Base-by-base conservation (phyloP, 2,888 invertebrate species). In the Omphaloscelis lunosa region DNA sequence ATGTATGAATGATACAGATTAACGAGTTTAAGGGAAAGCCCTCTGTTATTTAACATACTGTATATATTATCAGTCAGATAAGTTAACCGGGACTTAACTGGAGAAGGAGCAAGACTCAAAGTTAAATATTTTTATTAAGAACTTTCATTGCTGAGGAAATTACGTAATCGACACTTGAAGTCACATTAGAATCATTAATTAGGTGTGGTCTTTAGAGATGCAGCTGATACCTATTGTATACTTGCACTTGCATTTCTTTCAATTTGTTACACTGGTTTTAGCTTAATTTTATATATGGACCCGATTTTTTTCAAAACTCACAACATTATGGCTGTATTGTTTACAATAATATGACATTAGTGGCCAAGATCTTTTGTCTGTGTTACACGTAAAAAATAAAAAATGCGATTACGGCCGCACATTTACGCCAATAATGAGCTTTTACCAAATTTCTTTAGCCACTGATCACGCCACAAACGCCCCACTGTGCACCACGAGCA, bases 351-450 rank as follows among this genome's bases (percentile, higher is more conserved):
- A 58, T 56, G 71, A 82, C 83, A 88, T 88, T 88, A 88, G 84
- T 83, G 67, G 69, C 62, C 53, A 56, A 77, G n/a, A 23, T 62
- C 29, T 11, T 77, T 86, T 87, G 88, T 86, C 62, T 56, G 53
- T 51, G 68, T 1, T 48, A 66, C 11, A 15, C 65, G 48, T 63
- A 67, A 87, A 87, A 86, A 87, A 87, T 63, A 79, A 75, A 86
- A 88, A 92, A 91, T 83, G 68, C 86, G 83, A 88, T 89, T 86
- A 86, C 65, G 84, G 85, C 90, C 83, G 74, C 86, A 88, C 88
- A 88, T 91, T 91, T 90, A 91, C 89, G 87, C 89, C 80, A 89
- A 89, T 93, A 92, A 93, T 87, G 90, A 93, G 79, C 89, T 90
- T 90, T 92, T 88, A 86, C 88, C 82, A 90, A 89, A 89, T 89